Base-by-base conservation (phyloP, 2,888 invertebrate species). In the Drosophila affinis region DNA sequence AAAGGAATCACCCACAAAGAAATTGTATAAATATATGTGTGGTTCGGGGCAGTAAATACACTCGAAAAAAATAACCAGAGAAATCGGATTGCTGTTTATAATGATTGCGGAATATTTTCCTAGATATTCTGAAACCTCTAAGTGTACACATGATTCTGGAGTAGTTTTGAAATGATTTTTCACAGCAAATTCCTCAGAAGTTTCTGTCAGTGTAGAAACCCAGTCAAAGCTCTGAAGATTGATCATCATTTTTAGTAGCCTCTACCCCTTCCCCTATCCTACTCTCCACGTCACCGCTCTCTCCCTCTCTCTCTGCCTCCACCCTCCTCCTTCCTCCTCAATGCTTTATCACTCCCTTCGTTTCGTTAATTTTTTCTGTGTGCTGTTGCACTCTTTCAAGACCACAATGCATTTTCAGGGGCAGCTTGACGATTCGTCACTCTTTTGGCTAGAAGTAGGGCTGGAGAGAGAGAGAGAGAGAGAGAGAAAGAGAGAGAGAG, bases 351-450 rank as follows among this genome's bases (percentile, higher is more conserved):
- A 48, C 51, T 49, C 74, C 64, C 59, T 64, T 72, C 12, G 24
- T 58, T 61, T 67, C 58, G 61, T 49, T 39, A n/a, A 5, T 46
- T 9, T 14, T 39, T 55, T 46, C 39, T 18, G 32, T 32, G 9
- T 39, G 18, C 39, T 68, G 45, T 60, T 46, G 62, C 75, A 59
- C 59, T 48, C 67, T 54, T 56, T 45, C 47, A 62, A 51, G 64
- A 62, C 72, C 75, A 82, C 70, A 69, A 67, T 80, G 83, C 63
- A 67, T 61, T 76, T 81, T 82, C 81, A 82, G 80, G 86, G 83
- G 80, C 83, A 84, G 68, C 79, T 65, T 70, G 61, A 62, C 79
- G 74, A 82, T 82, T 87, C 81, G 81, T 87, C 87, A 82, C 70
- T 67, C 63, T 56, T 47, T 34, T 14, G 32, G 10, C n/a, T 39